Evolutionary conservation across 2,888 invertebrate species (phyloP), one percentile per base, ranked within the genome.

Genomic region (Suillia variegata): DNA sequence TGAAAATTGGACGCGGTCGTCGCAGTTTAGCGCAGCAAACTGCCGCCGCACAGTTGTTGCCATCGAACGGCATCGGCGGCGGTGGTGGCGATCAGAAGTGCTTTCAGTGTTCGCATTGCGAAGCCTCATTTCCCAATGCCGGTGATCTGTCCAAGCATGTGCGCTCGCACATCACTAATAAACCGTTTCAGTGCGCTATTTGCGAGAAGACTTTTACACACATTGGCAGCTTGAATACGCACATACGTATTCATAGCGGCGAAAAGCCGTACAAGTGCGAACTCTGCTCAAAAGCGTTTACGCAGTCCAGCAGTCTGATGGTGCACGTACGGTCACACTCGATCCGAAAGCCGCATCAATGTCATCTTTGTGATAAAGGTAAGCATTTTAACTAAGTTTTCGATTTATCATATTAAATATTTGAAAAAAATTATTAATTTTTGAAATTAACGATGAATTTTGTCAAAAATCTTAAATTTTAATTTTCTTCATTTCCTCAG

Each of bases 101-200:
- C 56, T 81, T 82, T 58, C 82, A 82, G 59, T 81, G 81, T 61
- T 70, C 79, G 1, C 80, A 81, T 56, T 82, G 82, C 53, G 82
- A 82, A 52, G 78, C 75, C 0, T 80, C 80, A 3, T 82, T 80
- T 58, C 77, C 72, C 2, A 82, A 79, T 61, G 82, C 82, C 49
- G 82, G 82, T 0, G 82, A 82, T 68, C 70, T 82, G n/a, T 82
- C 82, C 1, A 82, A 81, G 62, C 82, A 82, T 55, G 82, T 82
- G 2, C 78, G 82, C 2, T 82, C 81, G 18, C 82, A 82, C 63
- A 82, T 82, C 24, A 75, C 79, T 15, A 81, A 82, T 58, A 82
- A 81, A 63, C 82, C 82, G 2, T 82, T 80, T 62, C 81, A 81
- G 61, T 82, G 82, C 63, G 79, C 79, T 10, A 82, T 82, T 49